A percentile compares a stretch with the other conserved stretches of the same genome.
These are phyloP conservation scores for Sebastes dallii DNA, from an alignment of 2,797 vertebrate genomes.

Conservation along the genomic window DNA sequence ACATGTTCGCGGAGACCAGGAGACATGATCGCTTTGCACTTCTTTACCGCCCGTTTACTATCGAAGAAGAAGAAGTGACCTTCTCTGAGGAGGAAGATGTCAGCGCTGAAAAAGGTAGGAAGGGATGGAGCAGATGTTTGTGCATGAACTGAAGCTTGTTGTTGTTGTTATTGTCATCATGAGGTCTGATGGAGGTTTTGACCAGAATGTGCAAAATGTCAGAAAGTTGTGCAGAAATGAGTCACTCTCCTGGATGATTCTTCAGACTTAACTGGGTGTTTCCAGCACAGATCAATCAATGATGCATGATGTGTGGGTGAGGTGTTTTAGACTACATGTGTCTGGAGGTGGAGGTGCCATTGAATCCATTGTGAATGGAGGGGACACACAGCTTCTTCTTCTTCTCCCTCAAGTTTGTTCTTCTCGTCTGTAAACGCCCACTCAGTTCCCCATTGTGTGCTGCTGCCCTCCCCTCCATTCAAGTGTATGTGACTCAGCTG, in stretches of 20 bases:
- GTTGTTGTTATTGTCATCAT: constrained; percentile 1
- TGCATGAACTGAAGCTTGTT: constrained; percentile 19
- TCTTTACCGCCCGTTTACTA: constrained; percentile 29
- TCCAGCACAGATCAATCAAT: constrained; percentile 33
- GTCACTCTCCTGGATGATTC: constrained; percentile 15
- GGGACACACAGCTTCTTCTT: constrained; percentile 19
- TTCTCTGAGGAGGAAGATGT: constrained; percentile 72
- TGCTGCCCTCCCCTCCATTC: constrained; percentile 27
- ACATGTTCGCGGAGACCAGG: constrained; percentile 38
- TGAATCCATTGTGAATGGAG: constrained; percentile 30
- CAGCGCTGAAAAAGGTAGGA: constrained; percentile 77
- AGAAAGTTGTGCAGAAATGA: constrained; percentile 57
- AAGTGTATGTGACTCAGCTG: constrained; percentile 68
- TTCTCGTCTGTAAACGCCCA: constrained; percentile 27
- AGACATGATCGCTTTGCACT: constrained; percentile 55
- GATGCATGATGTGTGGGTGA: constrained; percentile 42
- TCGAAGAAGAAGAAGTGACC: constrained; percentile 68
- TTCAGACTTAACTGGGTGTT: constrained; percentile 4
- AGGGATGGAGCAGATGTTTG: neutral
- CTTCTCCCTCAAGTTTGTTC: constrained; percentile 29
- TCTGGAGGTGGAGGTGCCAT: constrained; percentile 4
- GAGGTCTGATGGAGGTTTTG: constrained; percentile 4
- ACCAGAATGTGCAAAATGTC: neutral
- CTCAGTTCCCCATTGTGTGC: constrained; percentile 43
- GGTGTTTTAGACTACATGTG: constrained; percentile 5